phyloP scores from a whole-genome alignment of 2,888 invertebrate genomes.

The Eremobia ochroleuca region DNA sequence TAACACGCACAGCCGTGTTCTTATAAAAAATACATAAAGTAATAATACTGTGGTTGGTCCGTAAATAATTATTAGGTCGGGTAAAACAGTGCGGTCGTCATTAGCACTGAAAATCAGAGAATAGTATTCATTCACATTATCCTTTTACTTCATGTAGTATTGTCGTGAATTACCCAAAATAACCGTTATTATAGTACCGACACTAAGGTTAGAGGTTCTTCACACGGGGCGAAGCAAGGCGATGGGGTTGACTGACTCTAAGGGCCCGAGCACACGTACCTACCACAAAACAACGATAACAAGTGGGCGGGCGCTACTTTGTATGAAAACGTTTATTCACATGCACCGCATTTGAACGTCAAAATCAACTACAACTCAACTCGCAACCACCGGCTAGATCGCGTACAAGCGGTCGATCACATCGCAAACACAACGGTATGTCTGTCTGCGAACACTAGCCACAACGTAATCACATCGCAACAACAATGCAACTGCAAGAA shows the following conservation, averaged over 20 bases:
- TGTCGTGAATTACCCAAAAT: constrained; percentile 66
- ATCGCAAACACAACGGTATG: not conserved
- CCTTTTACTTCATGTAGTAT: constrained; percentile 61
- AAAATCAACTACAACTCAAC: too few relatives aligned
- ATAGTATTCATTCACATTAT: constrained; percentile 60
- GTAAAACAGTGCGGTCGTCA: constrained; percentile 47
- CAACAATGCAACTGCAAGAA: not conserved
- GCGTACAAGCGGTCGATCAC: not conserved
- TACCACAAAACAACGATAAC: not conserved
- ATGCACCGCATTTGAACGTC: not conserved
- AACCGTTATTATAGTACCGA: constrained; percentile 63
- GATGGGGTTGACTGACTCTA: not conserved
- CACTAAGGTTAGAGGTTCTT: constrained; percentile 32
- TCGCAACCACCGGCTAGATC: not conserved
- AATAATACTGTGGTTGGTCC: constrained; percentile 36
- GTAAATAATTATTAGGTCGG: constrained; percentile 53
- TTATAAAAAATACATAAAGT: constrained; percentile 46
- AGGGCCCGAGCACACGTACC: not conserved
- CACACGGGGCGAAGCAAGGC: constrained; percentile 26
- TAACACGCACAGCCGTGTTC: constrained; percentile 48
- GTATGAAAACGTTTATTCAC: not conserved
- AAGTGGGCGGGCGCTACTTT: not conserved
- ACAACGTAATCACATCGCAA: not conserved
- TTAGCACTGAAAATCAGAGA: constrained; percentile 61
- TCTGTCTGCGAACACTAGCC: not conserved